Percentiles rank a stretch among this genome's conserved stretches.
These are phyloP conservation scores for Leptinotarsa undecemlineata DNA, from an alignment of 1,140 invertebrate genomes.

Conservation along the genomic window DNA sequence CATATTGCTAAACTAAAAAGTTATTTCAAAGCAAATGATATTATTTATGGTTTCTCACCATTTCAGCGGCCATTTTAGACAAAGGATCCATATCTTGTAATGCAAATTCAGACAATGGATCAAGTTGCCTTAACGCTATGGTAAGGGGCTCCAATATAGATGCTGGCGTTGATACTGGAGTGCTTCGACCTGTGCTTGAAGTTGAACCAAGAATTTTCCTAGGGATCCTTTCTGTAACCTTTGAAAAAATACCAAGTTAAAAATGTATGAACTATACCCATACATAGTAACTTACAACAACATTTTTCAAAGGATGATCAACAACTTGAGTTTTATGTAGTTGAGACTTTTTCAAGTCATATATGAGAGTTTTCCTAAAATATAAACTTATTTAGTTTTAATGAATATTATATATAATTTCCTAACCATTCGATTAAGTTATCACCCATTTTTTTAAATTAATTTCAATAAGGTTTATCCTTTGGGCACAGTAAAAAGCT, in stretches of 20 bases:
- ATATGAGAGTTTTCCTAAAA: slow-evolving; percentile 15
- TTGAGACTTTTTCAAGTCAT: background rate
- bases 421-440: background rate
- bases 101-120: slow-evolving; percentile 74
- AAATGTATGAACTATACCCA: slow-evolving; percentile 17
- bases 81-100: slow-evolving; percentile 66
- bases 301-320: slow-evolving; percentile 63
- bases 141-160: slow-evolving; percentile 62
- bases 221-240: slow-evolving; percentile 59
- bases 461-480: too few relatives aligned
- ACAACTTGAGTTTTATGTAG: slow-evolving; percentile 16
- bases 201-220: slow-evolving; percentile 56
- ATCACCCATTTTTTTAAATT: background rate
- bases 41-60: slow-evolving; percentile 52
- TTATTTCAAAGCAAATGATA: too few relatives aligned
- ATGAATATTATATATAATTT: background rate
- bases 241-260: slow-evolving; percentile 23
- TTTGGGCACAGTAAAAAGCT: too few relatives aligned
- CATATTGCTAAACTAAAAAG: too few relatives aligned
- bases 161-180: slow-evolving; percentile 56
- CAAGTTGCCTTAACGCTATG: slow-evolving; percentile 69
- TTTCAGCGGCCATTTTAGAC: slow-evolving; percentile 66
- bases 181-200: slow-evolving; percentile 60
- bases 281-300: slow-evolving; percentile 53
- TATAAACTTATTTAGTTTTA: background rate